Base-by-base conservation (phyloP, 2,797 vertebrate genomes). In the Gymnopithys bicolor region DNA sequence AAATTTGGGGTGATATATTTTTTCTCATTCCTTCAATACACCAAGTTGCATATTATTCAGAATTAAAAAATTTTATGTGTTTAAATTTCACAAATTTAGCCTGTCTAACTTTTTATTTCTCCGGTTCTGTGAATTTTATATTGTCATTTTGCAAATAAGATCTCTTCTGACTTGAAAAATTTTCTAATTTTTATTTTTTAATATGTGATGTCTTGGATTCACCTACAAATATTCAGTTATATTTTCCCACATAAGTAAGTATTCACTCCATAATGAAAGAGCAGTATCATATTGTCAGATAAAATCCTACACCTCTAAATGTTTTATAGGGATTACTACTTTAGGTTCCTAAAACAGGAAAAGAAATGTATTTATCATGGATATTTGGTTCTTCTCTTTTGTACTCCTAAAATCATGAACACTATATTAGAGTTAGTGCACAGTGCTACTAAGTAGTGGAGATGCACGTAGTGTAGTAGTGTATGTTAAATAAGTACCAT, bases 401-500 rank as follows among this genome's bases (percentile, higher is more conserved):
- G 37, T 81, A 21, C 12, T 55, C 9, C 63, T 30, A 19, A 71
- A 84, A 48, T 45, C 39, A 16, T n/a, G 25, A 74, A 64, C 10
- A 3, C 35, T 43, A 12, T 56, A 60, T 93, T 78, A 70, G 60
- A 75, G 39, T 69, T 77, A 51, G 51, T 70, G 59, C 9, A 56
- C 39, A 23, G 15, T 45, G 28, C 27, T 67, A 46, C 35, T 2
- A 64, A 11, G 55, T 66, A 59, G 48, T 88, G 73, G 48, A 96
- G 64, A 95, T 46, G 55, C 77, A 93, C 70, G 85, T 81, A 56
- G 59, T 37, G 35, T 67, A 95, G 80, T 60, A 87, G 84, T 69
- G 59, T 91, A 22, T 16, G 81, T 94, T 96, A 95, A 97, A 93
- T 95, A 97, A 97, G 73, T 87, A 82, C 58, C 64, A 48, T 95